Percentiles rank a stretch among this genome's conserved stretches.
Evolutionary conservation across 1,140 invertebrate species (phyloP).

Genomic region (Drosophila takahashii): DNA sequence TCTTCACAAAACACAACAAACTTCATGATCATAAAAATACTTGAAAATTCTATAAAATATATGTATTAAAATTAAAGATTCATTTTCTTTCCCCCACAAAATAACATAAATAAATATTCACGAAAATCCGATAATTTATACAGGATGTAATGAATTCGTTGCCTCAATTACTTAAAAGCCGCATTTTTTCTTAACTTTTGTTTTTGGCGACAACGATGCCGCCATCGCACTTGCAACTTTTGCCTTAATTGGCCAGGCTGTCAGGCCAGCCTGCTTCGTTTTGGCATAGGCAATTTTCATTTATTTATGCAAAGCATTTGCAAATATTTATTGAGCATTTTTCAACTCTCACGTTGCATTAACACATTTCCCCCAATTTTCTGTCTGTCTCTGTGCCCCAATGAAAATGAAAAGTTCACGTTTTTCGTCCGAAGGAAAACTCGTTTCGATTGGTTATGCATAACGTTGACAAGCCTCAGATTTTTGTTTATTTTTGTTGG

Average conservation of each 20-base stretch:
- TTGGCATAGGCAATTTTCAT: constrained; percentile 42
- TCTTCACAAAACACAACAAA: no score
- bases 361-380: constrained; percentile 69
- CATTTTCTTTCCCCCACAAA: not conserved
- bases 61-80: not conserved
- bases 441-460: constrained; percentile 52
- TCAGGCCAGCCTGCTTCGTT: constrained; percentile 16
- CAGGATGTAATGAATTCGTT: not conserved
- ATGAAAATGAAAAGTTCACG: constrained; percentile 67
- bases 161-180: not conserved
- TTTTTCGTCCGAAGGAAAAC: constrained; percentile 44
- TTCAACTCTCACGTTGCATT: constrained; percentile 49
- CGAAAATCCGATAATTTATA: not conserved
- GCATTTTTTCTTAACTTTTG: constrained; percentile 23
- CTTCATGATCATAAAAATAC: no score
- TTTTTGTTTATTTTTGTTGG: constrained; percentile 9
- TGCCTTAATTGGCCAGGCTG: constrained; percentile 57
- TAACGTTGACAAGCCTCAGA: constrained; percentile 50
- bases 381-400: constrained; percentile 15
- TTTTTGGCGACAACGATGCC: constrained; percentile 61
- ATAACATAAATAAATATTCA: not conserved
- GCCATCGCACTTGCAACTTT: constrained; percentile 70
- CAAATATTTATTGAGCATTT: constrained; percentile 53
- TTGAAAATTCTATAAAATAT: no score
- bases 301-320: constrained; percentile 66